Conservation (phyloP, 2,797 vertebrate genomes). For the Merluccius polli region DNA sequence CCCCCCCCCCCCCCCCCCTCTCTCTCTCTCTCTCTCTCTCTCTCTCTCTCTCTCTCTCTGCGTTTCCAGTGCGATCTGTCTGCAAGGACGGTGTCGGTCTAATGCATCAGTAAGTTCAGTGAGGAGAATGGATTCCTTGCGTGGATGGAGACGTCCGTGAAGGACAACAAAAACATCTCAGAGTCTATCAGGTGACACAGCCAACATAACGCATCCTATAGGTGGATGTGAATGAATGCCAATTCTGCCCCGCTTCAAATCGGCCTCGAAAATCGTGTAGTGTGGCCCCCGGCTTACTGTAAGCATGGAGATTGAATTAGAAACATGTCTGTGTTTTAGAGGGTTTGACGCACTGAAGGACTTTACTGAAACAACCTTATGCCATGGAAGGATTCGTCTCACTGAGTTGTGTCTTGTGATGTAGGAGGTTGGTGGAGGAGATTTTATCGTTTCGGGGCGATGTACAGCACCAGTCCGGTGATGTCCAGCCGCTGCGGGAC, state of each 20-base stretch:
- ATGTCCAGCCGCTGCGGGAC: not conserved
- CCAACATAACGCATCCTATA: not conserved
- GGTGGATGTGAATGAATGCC: not conserved
- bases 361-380: not conserved
- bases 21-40: not conserved
- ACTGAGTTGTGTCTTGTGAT: conserved; percentile 9
- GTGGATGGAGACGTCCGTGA: conserved; percentile 87
- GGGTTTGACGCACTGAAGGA: not conserved
- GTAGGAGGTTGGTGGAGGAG: conserved; percentile 50
- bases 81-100: conserved; percentile 71
- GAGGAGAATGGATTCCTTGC: conserved; percentile 78
- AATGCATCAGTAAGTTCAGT: conserved; percentile 79
- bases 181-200: conserved; percentile 77
- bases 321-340: not conserved
- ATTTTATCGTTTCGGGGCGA: conserved; percentile 26
- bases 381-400: not conserved
- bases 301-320: too few relatives aligned
- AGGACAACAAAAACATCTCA: conserved; percentile 83
- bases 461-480: not conserved
- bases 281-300: too few relatives aligned
- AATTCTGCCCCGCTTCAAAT: not conserved
- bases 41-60: not conserved
- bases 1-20: not conserved
- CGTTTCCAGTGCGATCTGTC: conserved; percentile 77
- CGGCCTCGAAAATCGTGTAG: too few relatives aligned